Conservation (phyloP, 2,797 vertebrate genomes). For the Sebastolobus altivelis region DNA sequence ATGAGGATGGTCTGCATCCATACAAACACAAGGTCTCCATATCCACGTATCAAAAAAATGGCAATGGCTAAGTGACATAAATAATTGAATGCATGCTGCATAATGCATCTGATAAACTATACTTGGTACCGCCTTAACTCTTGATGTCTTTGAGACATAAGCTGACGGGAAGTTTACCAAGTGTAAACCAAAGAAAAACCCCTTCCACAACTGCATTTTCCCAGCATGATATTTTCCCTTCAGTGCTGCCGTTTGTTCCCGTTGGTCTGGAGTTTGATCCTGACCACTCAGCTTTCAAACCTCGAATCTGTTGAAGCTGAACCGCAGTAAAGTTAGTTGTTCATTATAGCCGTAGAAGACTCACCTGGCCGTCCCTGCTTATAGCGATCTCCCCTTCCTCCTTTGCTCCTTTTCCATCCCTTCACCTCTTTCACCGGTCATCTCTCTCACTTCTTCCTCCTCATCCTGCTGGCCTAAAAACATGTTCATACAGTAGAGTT, state of each 20-base stretch:
- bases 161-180: conserved; percentile 33
- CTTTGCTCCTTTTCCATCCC: conserved; percentile 9
- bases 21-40: conserved; percentile 13
- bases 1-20: conserved; percentile 22
- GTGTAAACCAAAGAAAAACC: conserved; percentile 16
- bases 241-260: conserved; percentile 3
- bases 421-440: conserved; percentile 15
- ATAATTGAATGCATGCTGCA: conserved; percentile 12
- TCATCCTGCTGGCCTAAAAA: conserved; percentile 1
- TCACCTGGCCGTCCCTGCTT: conserved; percentile 9
- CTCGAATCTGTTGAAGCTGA: not conserved
- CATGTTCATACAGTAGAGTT: not conserved
- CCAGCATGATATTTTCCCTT: conserved; percentile 13
- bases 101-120: conserved; percentile 20
- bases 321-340: not conserved
- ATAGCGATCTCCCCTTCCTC: not conserved
- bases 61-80: conserved; percentile 42
- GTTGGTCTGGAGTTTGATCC: not conserved
- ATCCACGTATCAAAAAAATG: conserved; percentile 30
- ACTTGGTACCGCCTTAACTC: conserved; percentile 12
- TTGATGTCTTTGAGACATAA: conserved; percentile 21
- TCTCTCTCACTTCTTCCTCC: conserved; percentile 7
- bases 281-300: not conserved
- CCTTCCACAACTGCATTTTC: conserved; percentile 28
- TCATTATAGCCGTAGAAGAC: not conserved